Evolutionary conservation across 1,140 invertebrate species (phyloP).

Genomic region (Meloidogyne chitwoodi): DNA sequence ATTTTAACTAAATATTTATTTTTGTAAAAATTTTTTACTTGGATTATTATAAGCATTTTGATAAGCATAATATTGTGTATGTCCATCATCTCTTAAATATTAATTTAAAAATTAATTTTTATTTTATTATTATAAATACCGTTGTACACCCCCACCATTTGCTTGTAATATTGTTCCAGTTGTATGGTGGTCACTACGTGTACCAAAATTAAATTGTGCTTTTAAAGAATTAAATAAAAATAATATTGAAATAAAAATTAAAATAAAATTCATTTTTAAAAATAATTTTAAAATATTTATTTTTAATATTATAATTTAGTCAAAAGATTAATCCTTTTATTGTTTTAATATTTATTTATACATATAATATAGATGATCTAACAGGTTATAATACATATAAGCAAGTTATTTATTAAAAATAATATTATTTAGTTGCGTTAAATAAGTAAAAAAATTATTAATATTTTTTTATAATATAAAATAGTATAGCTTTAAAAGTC

Average conservation of each 20-base stretch:
- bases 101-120: not conserved
- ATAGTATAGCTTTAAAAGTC: too few species aligned
- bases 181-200: not conserved
- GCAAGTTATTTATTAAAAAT: too few species aligned
- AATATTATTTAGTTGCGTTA: too few species aligned
- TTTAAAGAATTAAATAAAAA: not conserved
- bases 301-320: too few species aligned
- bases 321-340: too few species aligned
- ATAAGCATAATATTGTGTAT: conserved; percentile 7
- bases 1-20: not conserved
- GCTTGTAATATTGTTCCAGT: not conserved
- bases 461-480: too few species aligned
- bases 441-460: too few species aligned
- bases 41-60: conserved; percentile 10
- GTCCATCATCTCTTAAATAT: conserved; percentile 5
- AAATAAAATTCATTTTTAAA: not conserved
- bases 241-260: not conserved
- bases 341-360: too few species aligned
- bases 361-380: too few species aligned
- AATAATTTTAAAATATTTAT: too few species aligned
- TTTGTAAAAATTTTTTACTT: not conserved
- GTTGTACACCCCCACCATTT: not conserved
- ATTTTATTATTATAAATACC: not conserved
- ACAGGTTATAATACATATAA: too few species aligned
- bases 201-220: not conserved